These are phyloP conservation scores for Percopsis transmontana DNA, from an alignment of 2,113 vertebrate genomes.

Conservation along the genomic window DNA sequence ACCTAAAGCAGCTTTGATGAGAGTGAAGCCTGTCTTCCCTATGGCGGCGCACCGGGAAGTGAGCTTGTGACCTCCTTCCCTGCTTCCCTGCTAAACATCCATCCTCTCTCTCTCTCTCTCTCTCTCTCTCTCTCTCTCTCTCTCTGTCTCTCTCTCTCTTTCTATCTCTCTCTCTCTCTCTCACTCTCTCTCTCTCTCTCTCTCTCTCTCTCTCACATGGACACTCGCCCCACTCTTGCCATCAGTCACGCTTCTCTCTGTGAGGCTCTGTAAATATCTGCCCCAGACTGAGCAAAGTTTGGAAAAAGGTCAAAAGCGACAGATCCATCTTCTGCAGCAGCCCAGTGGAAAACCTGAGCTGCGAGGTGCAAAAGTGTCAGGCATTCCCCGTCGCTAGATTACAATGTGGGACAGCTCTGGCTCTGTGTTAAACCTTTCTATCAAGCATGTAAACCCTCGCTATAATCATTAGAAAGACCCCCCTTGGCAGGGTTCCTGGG, in stretches of 20 bases:
- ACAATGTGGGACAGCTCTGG: not conserved
- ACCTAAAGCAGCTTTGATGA: slow-evolving; percentile 34
- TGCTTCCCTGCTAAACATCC: not conserved
- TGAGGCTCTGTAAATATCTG: slow-evolving; percentile 53
- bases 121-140: slow-evolving; percentile 7
- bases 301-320: slow-evolving; percentile 64
- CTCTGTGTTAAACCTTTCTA: not conserved
- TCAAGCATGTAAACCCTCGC: slow-evolving; percentile 40
- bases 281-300: slow-evolving; percentile 59
- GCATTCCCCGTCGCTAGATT: slow-evolving; percentile 10
- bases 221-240: slow-evolving; percentile 10
- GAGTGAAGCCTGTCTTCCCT: slow-evolving; percentile 7
- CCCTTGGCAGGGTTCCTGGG: slow-evolving; percentile 32
- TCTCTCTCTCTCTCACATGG: slow-evolving; percentile 11
- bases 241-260: slow-evolving; percentile 29
- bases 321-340: slow-evolving; percentile 28
- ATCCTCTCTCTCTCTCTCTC: not conserved
- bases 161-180: slow-evolving; percentile 9
- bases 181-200: not conserved
- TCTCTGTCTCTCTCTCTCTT: slow-evolving; percentile 19
- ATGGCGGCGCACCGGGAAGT: slow-evolving; percentile 2
- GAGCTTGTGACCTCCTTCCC: slow-evolving; percentile 15
- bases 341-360: slow-evolving; percentile 22
- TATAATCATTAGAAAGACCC: slow-evolving; percentile 31
- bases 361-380: slow-evolving; percentile 16